Evolutionary conservation across 2,113 vertebrate genomes (phyloP).

Genomic region (Corythoichthys intestinalis): DNA sequence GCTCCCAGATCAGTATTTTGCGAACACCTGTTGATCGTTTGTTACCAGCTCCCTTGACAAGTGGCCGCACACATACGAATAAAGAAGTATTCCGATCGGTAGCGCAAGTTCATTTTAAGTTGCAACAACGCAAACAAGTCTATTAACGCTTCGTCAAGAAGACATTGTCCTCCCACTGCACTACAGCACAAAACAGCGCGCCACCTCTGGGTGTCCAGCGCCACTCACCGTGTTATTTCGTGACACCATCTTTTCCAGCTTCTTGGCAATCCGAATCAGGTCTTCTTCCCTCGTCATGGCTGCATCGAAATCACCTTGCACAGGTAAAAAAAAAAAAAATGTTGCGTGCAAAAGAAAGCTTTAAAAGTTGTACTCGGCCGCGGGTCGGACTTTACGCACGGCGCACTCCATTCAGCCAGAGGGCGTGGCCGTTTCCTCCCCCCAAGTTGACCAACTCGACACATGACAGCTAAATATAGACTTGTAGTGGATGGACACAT

Average conservation of each 20-base stretch:
- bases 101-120: neutral
- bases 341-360: neutral
- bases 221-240: constrained; percentile 85
- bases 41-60: constrained; percentile 19
- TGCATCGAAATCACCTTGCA: constrained; percentile 50
- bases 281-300: constrained; percentile 86
- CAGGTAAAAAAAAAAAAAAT: neutral
- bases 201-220: constrained; percentile 60
- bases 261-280: constrained; percentile 84
- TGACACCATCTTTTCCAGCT: constrained; percentile 95
- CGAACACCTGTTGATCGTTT: constrained; percentile 70
- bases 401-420: constrained; percentile 52
- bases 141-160: neutral
- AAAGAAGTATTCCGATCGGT: neutral
- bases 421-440: constrained; percentile 62
- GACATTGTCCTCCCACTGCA: constrained; percentile 20
- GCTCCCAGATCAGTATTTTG: neutral
- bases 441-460: constrained; percentile 52
- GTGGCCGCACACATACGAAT: neutral
- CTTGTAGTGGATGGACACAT: constrained; percentile 14
- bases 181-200: constrained; percentile 35
- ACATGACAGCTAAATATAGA: constrained; percentile 72
- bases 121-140: neutral
- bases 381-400: constrained; percentile 56
- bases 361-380: constrained; percentile 48